Evolutionary conservation across 1,140 invertebrate genomes (phyloP).

Genomic region (Physella acuta): DNA sequence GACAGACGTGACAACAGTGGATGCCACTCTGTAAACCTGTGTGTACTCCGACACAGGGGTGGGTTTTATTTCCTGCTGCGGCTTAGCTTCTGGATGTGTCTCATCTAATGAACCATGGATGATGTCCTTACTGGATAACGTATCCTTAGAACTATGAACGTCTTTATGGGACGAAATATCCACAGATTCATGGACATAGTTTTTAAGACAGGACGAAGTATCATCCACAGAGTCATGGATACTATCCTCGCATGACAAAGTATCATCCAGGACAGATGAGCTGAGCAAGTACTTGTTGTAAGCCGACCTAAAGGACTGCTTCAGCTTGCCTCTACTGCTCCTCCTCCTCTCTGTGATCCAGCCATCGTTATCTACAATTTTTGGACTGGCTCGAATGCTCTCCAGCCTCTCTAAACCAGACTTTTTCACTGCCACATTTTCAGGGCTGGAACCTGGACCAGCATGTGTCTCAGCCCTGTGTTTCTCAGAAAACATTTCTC

Average conservation of each 20-base stretch:
- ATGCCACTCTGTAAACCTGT: too few species aligned
- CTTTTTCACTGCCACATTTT: too few species aligned
- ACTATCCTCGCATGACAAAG: not conserved
- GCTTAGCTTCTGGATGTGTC: not conserved
- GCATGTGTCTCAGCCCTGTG: too few species aligned
- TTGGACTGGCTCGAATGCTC: slow-evolving; percentile 21
- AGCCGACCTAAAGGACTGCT: slow-evolving; percentile 2
- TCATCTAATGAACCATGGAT: not conserved
- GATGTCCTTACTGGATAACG: not conserved
- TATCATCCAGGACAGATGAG: not conserved
- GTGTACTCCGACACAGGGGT: too few species aligned
- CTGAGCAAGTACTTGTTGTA: slow-evolving; percentile 8
- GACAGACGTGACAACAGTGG: too few species aligned
- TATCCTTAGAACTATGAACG: not conserved
- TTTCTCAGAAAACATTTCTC: too few species aligned
- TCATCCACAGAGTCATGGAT: too few species aligned
- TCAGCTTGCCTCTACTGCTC: slow-evolving; percentile 13
- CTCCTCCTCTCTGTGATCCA: slow-evolving; percentile 23
- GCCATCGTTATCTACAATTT: slow-evolving; percentile 21
- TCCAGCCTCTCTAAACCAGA: slow-evolving; percentile 12
- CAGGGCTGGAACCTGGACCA: too few species aligned
- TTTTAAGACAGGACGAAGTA: not conserved
- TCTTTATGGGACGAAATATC: not conserved
- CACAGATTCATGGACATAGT: not conserved
- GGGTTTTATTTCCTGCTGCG: not conserved